Evolutionary conservation across 2,113 vertebrate genomes (phyloP).

Genomic region (Spheniscus mendiculus): DNA sequence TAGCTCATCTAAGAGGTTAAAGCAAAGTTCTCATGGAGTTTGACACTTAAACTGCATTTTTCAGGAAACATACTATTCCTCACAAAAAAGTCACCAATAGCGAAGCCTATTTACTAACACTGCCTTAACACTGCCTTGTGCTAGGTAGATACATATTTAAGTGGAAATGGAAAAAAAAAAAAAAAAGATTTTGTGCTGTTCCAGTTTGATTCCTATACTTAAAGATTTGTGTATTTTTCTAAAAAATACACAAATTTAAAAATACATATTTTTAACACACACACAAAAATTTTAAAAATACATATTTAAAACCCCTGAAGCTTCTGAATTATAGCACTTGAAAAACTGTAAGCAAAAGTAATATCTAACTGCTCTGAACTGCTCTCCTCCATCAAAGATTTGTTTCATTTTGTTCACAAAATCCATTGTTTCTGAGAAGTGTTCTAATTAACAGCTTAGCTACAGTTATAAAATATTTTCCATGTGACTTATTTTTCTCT

Average conservation of each 20-base stretch:
- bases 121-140: not conserved
- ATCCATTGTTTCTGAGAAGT: not conserved
- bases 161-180: not conserved
- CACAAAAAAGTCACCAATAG: not conserved
- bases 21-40: not conserved
- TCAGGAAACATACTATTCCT: not conserved
- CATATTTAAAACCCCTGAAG: accelerated
- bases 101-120: not conserved
- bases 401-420: not conserved
- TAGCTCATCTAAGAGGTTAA: not conserved
- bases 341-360: not conserved
- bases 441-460: constrained; percentile 37
- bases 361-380: not conserved
- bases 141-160: not conserved
- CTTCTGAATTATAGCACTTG: not conserved
- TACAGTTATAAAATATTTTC: constrained; percentile 32
- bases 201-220: not conserved
- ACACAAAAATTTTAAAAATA: not conserved
- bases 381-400: not conserved
- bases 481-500: not conserved
- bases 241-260: not conserved
- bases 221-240: not conserved
- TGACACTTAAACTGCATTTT: not conserved
- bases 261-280: not conserved
- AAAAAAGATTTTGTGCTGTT: not conserved